Conservation (phyloP, 2,888 invertebrate species). For the Phyllotreta cruciferae region DNA sequence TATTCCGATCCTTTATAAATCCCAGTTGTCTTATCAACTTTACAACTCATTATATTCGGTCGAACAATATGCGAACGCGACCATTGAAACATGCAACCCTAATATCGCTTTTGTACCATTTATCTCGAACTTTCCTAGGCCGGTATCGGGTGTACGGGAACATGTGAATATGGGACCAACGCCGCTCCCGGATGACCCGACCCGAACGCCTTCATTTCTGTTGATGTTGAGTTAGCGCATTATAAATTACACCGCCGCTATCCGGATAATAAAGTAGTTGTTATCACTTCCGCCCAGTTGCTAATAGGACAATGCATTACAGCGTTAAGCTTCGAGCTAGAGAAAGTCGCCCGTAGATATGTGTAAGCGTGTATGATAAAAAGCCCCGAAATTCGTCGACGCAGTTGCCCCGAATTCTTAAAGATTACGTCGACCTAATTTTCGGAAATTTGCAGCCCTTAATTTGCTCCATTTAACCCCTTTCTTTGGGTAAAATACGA, state of each 20-base stretch:
- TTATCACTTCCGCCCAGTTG: slow-evolving; percentile 56
- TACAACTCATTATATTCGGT: slow-evolving; percentile 22
- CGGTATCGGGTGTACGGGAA: slow-evolving; percentile 9
- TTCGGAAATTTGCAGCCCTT: no score
- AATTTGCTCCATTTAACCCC: no score
- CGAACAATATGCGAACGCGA: slow-evolving; percentile 16
- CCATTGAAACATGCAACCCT: slow-evolving; percentile 21
- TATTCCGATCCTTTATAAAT: slow-evolving; percentile 5
- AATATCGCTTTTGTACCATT: slow-evolving; percentile 27
- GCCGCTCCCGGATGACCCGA: slow-evolving; percentile 31
- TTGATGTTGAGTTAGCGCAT: slow-evolving; percentile 41
- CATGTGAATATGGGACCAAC: slow-evolving; percentile 32
- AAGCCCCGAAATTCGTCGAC: not conserved
- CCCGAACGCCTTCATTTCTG: slow-evolving; percentile 33
- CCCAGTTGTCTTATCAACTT: slow-evolving; percentile 26
- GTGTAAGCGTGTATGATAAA: slow-evolving; percentile 15
- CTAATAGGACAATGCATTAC: slow-evolving; percentile 54
- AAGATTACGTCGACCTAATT: no score
- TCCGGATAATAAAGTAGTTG: slow-evolving; percentile 54
- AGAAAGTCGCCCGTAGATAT: slow-evolving; percentile 31
- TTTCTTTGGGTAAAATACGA: no score
- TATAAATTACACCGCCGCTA: slow-evolving; percentile 49
- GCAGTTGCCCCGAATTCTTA: no score
- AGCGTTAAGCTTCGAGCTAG: slow-evolving; percentile 47
- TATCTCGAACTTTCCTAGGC: slow-evolving; percentile 22